Base-by-base conservation (phyloP, 2,888 invertebrate genomes). In the Pegoplata infirma region DNA sequence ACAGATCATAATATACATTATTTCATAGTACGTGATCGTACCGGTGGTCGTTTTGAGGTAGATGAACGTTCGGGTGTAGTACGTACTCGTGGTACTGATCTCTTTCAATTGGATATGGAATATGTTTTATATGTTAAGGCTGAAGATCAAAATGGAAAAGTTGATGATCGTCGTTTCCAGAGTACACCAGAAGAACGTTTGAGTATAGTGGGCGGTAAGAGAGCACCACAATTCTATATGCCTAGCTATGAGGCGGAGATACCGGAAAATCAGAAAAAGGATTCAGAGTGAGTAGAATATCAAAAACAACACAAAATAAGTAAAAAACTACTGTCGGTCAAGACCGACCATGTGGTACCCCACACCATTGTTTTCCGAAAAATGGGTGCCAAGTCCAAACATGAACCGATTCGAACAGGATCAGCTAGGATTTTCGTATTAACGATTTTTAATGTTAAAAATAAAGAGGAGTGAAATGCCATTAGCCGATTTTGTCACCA, bases 151-250 rank as follows among this genome's bases (percentile, higher is more conserved):
- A 97, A 96, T 87, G 97, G 97, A 14, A 93, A 97, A 81, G 94
- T 97, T n/a, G 97, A 96, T 85, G 97, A 97, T 88, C 92, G 95
- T 64, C 92, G 95, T 66, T 97, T 94, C 90, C 97, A 97, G 90
- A 95, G 96, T 8, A 97, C 97, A 8, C 95, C 95, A 12, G 97
- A 98, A 88, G 97, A 97, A 86, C 92, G 97, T 8, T 90, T 98
- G 67, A 97, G 97, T 81, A 98, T 98, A 86, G 96, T 98, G 19
- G 98, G 98, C n/a, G 99, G 98, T 73, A 97, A 98, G 87, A 92
- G 98, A 36, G 96, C 98, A 0, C 99, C 99, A 0, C 99, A 99
- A 90, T 99, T 99, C 91, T 98, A 97, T 89, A 94, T 98, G 92
- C 95, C 95, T 5, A 95, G 95, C 84, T 99, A 99, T 89, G 96